Percentiles rank a stretch among this genome's conserved stretches.
Evolutionary conservation across 2,113 vertebrate genomes (phyloP).

Genomic region (Chaetorhynchus papuensis): DNA sequence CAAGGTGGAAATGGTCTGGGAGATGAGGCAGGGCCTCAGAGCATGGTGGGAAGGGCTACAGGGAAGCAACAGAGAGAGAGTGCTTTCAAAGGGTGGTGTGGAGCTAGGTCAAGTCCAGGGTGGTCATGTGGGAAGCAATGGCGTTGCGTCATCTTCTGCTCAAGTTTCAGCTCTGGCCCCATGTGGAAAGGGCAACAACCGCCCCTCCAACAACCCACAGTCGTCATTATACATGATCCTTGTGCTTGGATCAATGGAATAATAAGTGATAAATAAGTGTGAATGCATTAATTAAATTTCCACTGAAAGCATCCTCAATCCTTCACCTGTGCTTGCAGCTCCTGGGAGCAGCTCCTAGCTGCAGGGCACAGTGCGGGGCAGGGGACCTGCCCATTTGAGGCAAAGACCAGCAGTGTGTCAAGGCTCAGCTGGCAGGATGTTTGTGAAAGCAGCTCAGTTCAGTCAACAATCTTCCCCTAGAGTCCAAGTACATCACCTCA

Average conservation of each 20-base stretch:
- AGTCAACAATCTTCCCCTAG: constrained; percentile 29
- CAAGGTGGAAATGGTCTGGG: neutral
- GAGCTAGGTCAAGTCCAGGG: rapidly evolving
- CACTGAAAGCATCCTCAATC: neutral
- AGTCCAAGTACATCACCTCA: constrained; percentile 50
- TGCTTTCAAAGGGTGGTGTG: neutral
- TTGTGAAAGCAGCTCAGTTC: constrained; percentile 28
- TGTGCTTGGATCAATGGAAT: neutral
- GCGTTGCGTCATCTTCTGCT: neutral
- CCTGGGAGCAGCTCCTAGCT: neutral
- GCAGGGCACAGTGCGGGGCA: rapidly evolving
- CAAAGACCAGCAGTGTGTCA: neutral
- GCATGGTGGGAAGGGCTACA: neutral
- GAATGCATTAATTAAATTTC: neutral
- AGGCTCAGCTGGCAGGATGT: constrained; percentile 24
- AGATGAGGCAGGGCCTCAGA: neutral
- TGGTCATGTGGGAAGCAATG: neutral
- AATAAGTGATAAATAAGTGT: neutral
- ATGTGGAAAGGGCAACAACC: neutral
- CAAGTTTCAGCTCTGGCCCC: neutral
- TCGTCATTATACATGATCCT: neutral
- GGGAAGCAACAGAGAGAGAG: neutral
- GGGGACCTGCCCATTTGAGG: constrained; percentile 20
- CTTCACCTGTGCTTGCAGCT: neutral
- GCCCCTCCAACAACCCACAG: neutral